Conservation (phyloP, 2,888 invertebrate species). For the Megalurothrips usitatus region DNA sequence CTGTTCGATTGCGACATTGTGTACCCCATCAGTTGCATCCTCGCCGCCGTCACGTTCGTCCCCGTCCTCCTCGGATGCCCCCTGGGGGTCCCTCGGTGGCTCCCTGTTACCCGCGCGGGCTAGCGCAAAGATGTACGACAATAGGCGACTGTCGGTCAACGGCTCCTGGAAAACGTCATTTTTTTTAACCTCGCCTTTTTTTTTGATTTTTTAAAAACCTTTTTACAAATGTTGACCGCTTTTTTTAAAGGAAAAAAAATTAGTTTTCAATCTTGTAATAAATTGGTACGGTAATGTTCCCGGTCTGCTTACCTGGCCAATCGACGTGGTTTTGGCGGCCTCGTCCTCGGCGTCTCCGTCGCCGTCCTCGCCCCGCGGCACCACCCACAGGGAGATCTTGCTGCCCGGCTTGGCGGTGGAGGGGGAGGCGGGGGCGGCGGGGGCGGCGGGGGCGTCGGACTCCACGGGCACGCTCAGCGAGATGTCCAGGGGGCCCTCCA, state of each 20-base stretch:
- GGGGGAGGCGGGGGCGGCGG: background rate
- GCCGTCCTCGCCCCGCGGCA: background rate
- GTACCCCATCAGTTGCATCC: background rate
- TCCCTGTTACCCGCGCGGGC: background rate
- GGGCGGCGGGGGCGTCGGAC: background rate
- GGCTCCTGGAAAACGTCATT: background rate
- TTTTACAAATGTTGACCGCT: no score
- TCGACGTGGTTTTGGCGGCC: background rate
- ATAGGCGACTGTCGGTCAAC: background rate
- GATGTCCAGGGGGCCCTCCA: background rate
- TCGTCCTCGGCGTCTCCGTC: background rate
- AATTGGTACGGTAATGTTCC: background rate
- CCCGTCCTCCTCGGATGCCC: background rate
- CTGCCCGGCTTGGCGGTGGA: conserved; percentile 10
- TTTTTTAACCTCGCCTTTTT: no score
- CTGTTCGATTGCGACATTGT: background rate
- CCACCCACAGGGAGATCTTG: conserved; percentile 16
- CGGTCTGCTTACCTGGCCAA: background rate
- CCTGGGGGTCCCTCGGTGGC: background rate
- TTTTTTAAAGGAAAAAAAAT: no score
- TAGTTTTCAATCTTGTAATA: background rate
- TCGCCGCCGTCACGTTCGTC: background rate
- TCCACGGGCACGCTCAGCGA: background rate
- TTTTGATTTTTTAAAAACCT: no score
- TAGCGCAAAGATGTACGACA: background rate